phyloP scores from a whole-genome alignment of 2,113 vertebrate genomes.

The Acinonyx jubatus region DNA sequence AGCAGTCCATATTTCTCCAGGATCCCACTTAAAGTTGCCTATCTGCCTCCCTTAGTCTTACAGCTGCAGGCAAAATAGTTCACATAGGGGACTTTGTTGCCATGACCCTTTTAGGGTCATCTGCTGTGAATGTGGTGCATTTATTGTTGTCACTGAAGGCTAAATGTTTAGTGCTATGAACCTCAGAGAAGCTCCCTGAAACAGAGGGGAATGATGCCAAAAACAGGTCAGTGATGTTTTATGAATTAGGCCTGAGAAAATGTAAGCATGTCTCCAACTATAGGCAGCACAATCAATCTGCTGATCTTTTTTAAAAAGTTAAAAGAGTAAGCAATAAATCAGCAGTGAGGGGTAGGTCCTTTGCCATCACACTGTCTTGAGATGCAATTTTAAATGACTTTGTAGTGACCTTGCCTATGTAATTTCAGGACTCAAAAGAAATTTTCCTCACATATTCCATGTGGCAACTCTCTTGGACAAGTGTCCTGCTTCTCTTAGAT shows the following conservation, averaged over 20 bases:
- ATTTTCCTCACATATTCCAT: not conserved
- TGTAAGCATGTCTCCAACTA: conserved; percentile 44
- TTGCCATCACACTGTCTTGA: conserved; percentile 41
- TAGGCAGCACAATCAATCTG: conserved; percentile 68
- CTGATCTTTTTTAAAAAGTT: conserved; percentile 67
- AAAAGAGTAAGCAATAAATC: conserved; percentile 77
- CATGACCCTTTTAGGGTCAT: not conserved
- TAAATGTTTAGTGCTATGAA: not conserved
- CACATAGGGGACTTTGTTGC: not conserved
- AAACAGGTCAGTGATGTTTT: conserved; percentile 67
- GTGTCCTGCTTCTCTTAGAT: not conserved
- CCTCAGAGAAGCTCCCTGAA: not conserved
- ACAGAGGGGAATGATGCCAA: not conserved
- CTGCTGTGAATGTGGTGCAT: not conserved
- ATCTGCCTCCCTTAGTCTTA: not conserved
- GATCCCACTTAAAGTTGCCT: not conserved
- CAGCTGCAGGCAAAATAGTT: not conserved
- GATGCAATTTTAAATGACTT: conserved; percentile 66
- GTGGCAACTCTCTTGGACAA: not conserved
- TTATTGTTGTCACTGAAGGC: not conserved
- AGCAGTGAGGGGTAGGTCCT: conserved; percentile 32
- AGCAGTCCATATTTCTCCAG: not conserved
- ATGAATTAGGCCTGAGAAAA: conserved; percentile 66
- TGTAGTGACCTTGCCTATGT: conserved; percentile 65
- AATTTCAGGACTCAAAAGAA: conserved; percentile 51